These are phyloP conservation scores for Falco naumanni DNA, from an alignment of 2,797 vertebrate species.

Conservation along the genomic window DNA sequence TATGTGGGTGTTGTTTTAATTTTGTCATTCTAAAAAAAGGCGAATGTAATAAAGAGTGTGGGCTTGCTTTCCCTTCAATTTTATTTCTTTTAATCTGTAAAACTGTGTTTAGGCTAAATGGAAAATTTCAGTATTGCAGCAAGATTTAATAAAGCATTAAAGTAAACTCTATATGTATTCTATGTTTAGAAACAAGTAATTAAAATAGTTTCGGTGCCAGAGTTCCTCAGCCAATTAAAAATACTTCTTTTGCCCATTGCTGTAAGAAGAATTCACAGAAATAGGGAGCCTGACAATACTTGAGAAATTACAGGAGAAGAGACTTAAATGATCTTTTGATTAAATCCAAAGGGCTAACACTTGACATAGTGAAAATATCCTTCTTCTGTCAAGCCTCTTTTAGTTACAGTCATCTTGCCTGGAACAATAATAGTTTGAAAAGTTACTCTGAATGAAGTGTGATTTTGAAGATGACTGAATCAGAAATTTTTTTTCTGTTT, in stretches of 20 bases:
- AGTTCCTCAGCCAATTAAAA: conserved; percentile 33
- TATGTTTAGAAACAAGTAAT: conserved; percentile 59
- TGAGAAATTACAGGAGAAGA: conserved; percentile 23
- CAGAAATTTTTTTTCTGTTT: neutral
- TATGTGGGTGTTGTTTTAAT: conserved; percentile 55
- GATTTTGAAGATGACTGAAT: conserved; percentile 34
- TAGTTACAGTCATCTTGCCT: neutral
- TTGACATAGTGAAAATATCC: conserved; percentile 12
- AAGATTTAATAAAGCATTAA: conserved; percentile 52
- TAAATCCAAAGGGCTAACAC: conserved; percentile 18
- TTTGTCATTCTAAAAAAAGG: conserved; percentile 54
- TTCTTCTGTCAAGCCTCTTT: conserved; percentile 14
- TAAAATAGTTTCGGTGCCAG: neutral
- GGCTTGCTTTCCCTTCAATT: conserved; percentile 45
- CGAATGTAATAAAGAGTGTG: conserved; percentile 10
- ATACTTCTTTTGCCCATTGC: neutral
- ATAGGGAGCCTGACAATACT: neutral
- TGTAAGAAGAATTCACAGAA: conserved; percentile 14
- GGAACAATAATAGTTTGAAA: neutral
- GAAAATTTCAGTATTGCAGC: conserved; percentile 49
- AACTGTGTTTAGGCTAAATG: conserved; percentile 40
- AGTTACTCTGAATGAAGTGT: conserved; percentile 12
- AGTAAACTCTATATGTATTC: conserved; percentile 26
- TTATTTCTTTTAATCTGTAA: conserved; percentile 35
- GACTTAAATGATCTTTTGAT: neutral